Percentiles rank a stretch among this genome's conserved stretches.
These are phyloP conservation scores for Hydroisotoma schaefferi DNA, from an alignment of 2,888 invertebrate species.

Conservation along the genomic window DNA sequence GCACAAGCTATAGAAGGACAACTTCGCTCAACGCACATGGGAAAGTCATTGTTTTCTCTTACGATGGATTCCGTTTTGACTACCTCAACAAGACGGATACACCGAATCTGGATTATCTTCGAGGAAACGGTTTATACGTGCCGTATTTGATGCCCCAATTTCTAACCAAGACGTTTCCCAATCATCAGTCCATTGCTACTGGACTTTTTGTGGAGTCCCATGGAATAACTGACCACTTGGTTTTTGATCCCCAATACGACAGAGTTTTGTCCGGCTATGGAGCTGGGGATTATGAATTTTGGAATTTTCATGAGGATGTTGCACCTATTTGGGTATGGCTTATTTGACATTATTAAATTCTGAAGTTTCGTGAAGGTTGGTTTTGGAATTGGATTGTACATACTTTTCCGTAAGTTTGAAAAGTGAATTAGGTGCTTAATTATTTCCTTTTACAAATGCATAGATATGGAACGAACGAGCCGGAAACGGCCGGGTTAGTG, in stretches of 20 bases:
- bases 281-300: slow-evolving; percentile 9
- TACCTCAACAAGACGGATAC: slow-evolving; percentile 60
- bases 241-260: slow-evolving; percentile 56
- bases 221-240: slow-evolving; percentile 63
- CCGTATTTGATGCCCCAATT: slow-evolving; percentile 62
- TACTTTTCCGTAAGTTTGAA: too few relatives aligned
- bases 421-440: too few relatives aligned
- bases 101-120: slow-evolving; percentile 59
- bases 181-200: slow-evolving; percentile 68
- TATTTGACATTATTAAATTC: too few relatives aligned
- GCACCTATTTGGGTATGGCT: slow-evolving; percentile 18
- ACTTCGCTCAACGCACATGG: too few relatives aligned
- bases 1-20: too few relatives aligned
- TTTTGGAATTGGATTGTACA: too few relatives aligned
- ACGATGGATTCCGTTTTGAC: slow-evolving; percentile 67
- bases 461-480: slow-evolving; percentile 59
- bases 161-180: slow-evolving; percentile 69
- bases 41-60: slow-evolving; percentile 59
- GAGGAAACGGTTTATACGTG: slow-evolving; percentile 58
- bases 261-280: slow-evolving; percentile 18
- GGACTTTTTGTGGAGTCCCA: slow-evolving; percentile 66
- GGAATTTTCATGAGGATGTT: slow-evolving; percentile 11
- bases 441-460: slow-evolving; percentile 1
- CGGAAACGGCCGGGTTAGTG: slow-evolving; percentile 58
- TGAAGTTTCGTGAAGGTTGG: too few relatives aligned